A percentile compares a stretch with the other conserved stretches of the same genome.
Conservation (phyloP, 37 sponge, comb jelly and placozoan species). For the Cliona cf. orientalis region DNA sequence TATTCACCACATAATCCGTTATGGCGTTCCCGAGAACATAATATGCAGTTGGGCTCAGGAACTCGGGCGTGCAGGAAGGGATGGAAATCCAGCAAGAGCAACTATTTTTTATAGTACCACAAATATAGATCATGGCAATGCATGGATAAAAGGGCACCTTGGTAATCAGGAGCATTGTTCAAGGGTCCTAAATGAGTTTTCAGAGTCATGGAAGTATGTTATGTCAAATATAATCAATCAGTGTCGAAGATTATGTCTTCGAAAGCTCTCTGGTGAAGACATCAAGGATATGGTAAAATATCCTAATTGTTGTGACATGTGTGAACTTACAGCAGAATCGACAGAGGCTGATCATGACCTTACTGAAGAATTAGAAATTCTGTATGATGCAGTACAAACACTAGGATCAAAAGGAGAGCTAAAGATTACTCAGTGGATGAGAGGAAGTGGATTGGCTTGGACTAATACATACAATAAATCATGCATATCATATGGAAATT, state of each 20-base stretch:
- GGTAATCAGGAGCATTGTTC: not conserved
- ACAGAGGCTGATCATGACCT: not conserved
- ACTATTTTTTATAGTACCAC: conserved; percentile 1
- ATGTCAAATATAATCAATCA: not conserved
- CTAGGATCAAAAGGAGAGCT: conserved; percentile 5
- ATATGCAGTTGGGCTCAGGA: conserved; percentile 21
- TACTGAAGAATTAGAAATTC: not conserved
- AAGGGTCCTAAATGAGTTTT: conserved; percentile 1
- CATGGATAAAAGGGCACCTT: conserved; percentile 7
- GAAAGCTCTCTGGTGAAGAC: not conserved
- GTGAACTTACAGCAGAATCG: not conserved
- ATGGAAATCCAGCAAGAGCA: not conserved
- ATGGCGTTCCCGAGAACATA: too few relatives aligned
- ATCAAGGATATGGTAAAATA: not conserved
- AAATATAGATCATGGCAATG: conserved; percentile 6
- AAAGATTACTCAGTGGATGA: conserved; percentile 23
- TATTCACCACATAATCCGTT: too few relatives aligned
- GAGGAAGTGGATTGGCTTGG: conserved; percentile 4
- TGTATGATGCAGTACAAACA: conserved; percentile 2
- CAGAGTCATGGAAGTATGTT: conserved; percentile 5
- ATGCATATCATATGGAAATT: conserved; percentile 15
- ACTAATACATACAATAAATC: conserved; percentile 1
- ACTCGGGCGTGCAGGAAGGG: not conserved
- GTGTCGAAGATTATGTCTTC: not conserved
- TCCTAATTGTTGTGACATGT: not conserved